Evolutionary conservation across 2,888 invertebrate genomes (phyloP), one percentile per base, ranked within the genome.

Genomic region (Stenchaetothrips biformis): DNA sequence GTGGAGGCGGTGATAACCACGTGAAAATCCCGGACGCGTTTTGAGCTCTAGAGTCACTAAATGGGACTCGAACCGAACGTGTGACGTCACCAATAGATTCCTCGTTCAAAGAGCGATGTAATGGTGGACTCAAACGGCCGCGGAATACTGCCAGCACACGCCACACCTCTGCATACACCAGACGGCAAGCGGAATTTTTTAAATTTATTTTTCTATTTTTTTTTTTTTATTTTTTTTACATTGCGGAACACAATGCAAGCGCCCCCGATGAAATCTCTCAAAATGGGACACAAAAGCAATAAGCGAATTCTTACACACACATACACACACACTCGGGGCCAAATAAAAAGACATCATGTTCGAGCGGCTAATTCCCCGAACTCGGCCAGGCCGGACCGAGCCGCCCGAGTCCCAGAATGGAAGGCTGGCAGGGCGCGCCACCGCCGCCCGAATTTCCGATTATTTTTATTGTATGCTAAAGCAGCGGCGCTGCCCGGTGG

Each of bases 311-410:
- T 74, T 74, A 74, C 37, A 37, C 25, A 37, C 37, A 37, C 37
- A n/a, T n/a, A n/a, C n/a, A n/a, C n/a, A 74, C 37, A 37, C 25
- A 37, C 37, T 2, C 37, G 37, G 37, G 67, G 25, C 25, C 21
- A 59, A 74, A 74, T 74, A 74, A 74, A 74, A 74, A 21, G 21
- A 74, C 67, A 74, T 74, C 67, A 21, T 74, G 25, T 25, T 74
- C 21, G 25, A 18, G 53, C 13, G 21, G 11, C 21, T 74, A 74
- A 74, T 74, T n/a, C 53, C 13, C 53, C 53, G 53, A 53, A 53
- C 53, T 53, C 53, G 53, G 53, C 53, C 53, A 4, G 53, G 13
- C 53, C 18, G 53, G 53, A 53, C 53, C 53, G 37, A 53, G 53
- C 13, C 53, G 53, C 53, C 53, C 0, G 53, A 7, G 18, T 53